Percentiles rank a stretch among this genome's conserved stretches.
phyloP scores from a whole-genome alignment of 2,888 invertebrate genomes.

The Zelleria hepariella region DNA sequence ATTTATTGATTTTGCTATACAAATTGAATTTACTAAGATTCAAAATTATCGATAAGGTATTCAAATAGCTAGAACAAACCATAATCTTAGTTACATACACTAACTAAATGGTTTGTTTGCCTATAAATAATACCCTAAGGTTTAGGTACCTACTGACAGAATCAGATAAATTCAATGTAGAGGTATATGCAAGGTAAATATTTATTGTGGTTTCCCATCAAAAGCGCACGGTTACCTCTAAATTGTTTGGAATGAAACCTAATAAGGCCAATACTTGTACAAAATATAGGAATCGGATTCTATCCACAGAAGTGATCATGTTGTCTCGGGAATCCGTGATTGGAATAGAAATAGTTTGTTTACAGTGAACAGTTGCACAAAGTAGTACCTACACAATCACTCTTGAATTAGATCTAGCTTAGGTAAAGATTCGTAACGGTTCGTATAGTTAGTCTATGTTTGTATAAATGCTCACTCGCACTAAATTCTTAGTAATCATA shows the following conservation, averaged over 20 bases:
- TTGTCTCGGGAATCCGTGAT: not conserved
- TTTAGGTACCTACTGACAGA: no score
- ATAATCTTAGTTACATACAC: no score
- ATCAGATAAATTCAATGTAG: not conserved
- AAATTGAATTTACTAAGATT: not conserved
- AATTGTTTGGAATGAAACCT: not conserved
- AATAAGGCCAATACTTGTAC: not conserved
- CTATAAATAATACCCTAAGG: no score
- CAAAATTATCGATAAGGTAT: no score
- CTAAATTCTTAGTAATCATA: no score
- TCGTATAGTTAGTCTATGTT: no score
- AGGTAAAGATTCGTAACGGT: no score
- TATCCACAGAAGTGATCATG: not conserved
- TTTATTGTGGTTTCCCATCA: not conserved
- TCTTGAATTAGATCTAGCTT: not conserved
- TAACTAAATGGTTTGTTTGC: no score
- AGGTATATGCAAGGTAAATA: not conserved
- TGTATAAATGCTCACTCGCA: no score
- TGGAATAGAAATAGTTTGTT: not conserved
- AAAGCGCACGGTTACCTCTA: not conserved
- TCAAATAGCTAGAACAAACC: no score
- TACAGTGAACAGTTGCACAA: not conserved
- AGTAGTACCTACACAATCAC: not conserved
- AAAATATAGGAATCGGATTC: not conserved
- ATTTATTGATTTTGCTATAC: not conserved